Conservation (phyloP, 37 sponge, comb jelly and placozoan genomes). For the Bolinopsis microptera region DNA sequence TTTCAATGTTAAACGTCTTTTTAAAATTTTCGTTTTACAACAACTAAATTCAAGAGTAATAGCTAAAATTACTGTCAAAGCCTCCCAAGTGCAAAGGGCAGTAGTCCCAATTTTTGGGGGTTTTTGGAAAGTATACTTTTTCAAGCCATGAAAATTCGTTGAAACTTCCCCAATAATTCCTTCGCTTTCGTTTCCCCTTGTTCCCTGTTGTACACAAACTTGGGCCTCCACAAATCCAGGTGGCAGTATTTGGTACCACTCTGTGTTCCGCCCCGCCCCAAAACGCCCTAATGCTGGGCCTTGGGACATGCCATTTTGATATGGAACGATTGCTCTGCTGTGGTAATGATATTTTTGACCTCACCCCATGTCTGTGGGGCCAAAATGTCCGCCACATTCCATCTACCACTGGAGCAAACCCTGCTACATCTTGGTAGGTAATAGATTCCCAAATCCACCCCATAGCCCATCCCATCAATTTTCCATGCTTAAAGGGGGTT, state of each 20-base stretch:
- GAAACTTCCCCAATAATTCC: not conserved
- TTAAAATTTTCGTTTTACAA: too few relatives aligned
- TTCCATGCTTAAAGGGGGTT: constrained; percentile 1
- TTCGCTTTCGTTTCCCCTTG: not conserved
- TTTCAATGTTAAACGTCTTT: too few relatives aligned
- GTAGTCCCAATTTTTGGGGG: not conserved
- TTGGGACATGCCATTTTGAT: constrained; percentile 10
- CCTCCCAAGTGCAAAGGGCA: not conserved
- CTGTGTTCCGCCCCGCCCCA: constrained; percentile 22
- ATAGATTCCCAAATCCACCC: constrained; percentile 59
- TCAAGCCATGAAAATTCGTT: not conserved
- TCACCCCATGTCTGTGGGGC: constrained; percentile 49
- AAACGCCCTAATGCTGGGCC: constrained; percentile 37
- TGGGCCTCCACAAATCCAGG: not conserved
- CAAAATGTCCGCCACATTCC: constrained; percentile 63
- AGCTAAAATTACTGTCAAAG: not conserved
- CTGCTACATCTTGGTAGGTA: constrained; percentile 8
- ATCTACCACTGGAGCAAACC: constrained; percentile 3
- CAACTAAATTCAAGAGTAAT: not conserved
- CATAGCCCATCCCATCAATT: constrained; percentile 28
- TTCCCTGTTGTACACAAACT: constrained; percentile 17
- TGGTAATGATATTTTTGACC: constrained; percentile 58
- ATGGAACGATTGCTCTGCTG: constrained; percentile 28
- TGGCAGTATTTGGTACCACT: constrained; percentile 62
- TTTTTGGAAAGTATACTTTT: constrained; percentile 18